Base-by-base conservation (phyloP, 2,797 vertebrate genomes). In the Gymnoscopelus microlampas region DNA sequence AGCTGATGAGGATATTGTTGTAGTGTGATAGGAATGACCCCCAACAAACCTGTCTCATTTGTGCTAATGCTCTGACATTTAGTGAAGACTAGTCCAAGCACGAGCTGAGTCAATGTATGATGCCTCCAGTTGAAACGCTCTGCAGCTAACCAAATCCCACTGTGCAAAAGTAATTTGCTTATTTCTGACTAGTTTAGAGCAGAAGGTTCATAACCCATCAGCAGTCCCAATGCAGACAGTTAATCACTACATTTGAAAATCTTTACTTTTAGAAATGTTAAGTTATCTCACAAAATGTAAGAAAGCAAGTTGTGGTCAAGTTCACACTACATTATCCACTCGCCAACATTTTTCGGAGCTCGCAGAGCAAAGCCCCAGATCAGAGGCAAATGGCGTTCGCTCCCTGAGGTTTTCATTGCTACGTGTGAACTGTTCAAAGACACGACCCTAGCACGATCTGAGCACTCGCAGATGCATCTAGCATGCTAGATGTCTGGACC, bases 21-120 rank as follows among this genome's bases (percentile, higher is more conserved):
- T 58, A 39, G 62, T n/a, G 19, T 79, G 71, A 85, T 79, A 80
- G 74, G 80, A 84, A 75, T 70, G 78, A 81, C 84, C 49, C 62
- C 53, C 44, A 73, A 74, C 74, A 82, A 81, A 83, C 86, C 69
- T 64, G 44, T 68, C 74, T 87, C 75, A 83, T 89, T 91, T 87
- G 82, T 78, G 71, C 79, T 62, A 85, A 83, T 76, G 75, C 71
- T 66, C 50, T 85, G 84, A 79, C 83, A 88, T 89, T 84, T 84
- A 85, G 77, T 69, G 60, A 71, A 51, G 73, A 47, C 19, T 15
- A 82, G 78, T 75, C 54, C 23, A 62, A 59, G 66, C 72, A 71
- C 62, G 74, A 71, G 68, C 55, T 1, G 15, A 74, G 76, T 75
- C 59, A 24, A 71, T 77, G 77, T 79, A 79, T 87, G 70, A 68